phyloP scores from a whole-genome alignment of 1,140 invertebrate genomes.

The Micrasema longulum region DNA sequence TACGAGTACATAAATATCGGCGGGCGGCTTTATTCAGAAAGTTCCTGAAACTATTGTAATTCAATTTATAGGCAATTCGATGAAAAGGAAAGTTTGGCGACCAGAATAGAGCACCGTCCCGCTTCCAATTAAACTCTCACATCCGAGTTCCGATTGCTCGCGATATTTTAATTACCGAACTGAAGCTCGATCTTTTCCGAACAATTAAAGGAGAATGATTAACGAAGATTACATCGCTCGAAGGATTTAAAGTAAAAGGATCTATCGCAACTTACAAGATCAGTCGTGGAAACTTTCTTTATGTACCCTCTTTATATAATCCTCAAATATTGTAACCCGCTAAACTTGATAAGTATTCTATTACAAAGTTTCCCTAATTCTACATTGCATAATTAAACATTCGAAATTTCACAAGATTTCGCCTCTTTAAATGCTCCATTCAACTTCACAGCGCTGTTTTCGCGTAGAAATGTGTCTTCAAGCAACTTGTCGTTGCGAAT shows the following conservation, averaged over 20 bases:
- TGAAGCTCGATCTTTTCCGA: slow-evolving; percentile 28
- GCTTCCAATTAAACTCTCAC: slow-evolving; percentile 1
- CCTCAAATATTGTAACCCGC: slow-evolving; percentile 9
- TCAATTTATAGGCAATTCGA: no score
- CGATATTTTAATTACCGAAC: slow-evolving; percentile 28
- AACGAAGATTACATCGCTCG: slow-evolving; percentile 28
- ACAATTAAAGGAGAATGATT: slow-evolving; percentile 28
- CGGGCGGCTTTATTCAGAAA: no score
- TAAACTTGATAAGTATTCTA: slow-evolving; percentile 18
- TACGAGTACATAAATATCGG: no score
- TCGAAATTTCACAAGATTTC: background rate
- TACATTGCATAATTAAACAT: slow-evolving; percentile 30
- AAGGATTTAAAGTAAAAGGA: background rate
- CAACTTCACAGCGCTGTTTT: no score
- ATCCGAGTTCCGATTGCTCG: slow-evolving; percentile 5
- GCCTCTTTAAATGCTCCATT: background rate
- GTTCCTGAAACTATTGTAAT: no score
- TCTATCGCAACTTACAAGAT: slow-evolving; percentile 9
- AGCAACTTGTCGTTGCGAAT: no score
- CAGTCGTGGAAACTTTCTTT: slow-evolving; percentile 24
- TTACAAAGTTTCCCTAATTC: slow-evolving; percentile 15
- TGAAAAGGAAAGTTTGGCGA: background rate
- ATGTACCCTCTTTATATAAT: slow-evolving; percentile 8
- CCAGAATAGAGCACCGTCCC: no score
- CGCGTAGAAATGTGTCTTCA: no score